These are phyloP conservation scores for Priocnemis perturbator DNA, from an alignment of 2,888 invertebrate genomes.

Conservation along the genomic window DNA sequence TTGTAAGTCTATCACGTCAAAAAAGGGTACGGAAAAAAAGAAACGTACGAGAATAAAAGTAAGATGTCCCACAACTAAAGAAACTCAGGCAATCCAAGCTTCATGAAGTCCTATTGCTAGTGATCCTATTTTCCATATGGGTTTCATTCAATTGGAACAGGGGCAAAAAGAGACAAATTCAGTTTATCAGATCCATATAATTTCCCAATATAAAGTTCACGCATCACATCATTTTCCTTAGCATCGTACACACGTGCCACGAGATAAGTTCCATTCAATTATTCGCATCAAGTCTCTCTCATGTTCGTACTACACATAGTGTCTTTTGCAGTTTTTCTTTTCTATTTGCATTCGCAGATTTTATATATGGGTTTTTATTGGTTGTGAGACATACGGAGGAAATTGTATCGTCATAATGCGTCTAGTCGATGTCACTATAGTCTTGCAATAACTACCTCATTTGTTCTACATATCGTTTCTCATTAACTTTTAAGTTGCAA, in stretches of 20 bases:
- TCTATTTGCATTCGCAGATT: constrained; percentile 4
- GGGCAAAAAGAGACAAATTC: not conserved
- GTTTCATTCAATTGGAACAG: not conserved
- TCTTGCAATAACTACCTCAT: constrained; percentile 14
- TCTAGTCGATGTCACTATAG: not conserved
- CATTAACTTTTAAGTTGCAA: too few relatives aligned
- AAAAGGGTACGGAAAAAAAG: not conserved
- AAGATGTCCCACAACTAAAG: constrained; percentile 40
- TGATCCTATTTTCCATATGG: constrained; percentile 4
- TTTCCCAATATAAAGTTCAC: too few relatives aligned
- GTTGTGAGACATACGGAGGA: constrained; percentile 37
- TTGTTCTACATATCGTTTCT: not conserved
- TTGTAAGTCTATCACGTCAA: constrained; percentile 13
- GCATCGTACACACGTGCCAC: too few relatives aligned
- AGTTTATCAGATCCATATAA: too few relatives aligned
- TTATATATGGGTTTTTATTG: constrained; percentile 25
- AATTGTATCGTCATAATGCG: not conserved
- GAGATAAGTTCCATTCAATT: too few relatives aligned
- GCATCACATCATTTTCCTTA: too few relatives aligned
- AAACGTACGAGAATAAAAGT: constrained; percentile 5
- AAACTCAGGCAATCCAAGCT: constrained; percentile 7
- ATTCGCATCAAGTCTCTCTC: too few relatives aligned
- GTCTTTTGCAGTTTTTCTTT: not conserved
- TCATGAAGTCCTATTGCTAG: constrained; percentile 3
- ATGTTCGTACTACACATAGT: too few relatives aligned